Evolutionary conservation across 2,797 vertebrate species (phyloP), one percentile per base, ranked within the genome.

Genomic region (Manis javanica): DNA sequence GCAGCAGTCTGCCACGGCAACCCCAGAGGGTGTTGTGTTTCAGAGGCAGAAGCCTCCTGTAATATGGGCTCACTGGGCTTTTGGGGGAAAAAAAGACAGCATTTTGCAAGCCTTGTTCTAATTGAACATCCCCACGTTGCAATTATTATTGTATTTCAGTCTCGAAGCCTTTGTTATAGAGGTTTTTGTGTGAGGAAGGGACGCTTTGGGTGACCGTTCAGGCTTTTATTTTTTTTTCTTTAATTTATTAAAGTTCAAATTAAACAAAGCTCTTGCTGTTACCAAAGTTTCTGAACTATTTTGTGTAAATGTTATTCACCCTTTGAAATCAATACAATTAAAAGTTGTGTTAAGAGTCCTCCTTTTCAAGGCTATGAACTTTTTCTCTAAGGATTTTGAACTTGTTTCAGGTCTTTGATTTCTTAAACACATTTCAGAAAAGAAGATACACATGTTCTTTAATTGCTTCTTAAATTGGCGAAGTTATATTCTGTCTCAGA

Each of bases 211-310:
- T 95, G 84, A 97, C 90, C 0, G 46, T 95, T 97, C 90, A 84
- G 96, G 89, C 86, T 86, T 98, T 97, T 95, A 29, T 64, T 97
- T 85, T 96, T 39, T 97, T 82, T 74, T 29, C 93, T 97, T 97
- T 97, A 98, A 97, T 90, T 96, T 87, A 97, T 98, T 98, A 98
- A 98, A 97, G 92, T 97, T 97, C 96, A 98, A 98, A 98, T 98
- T 98, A 98, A 98, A 89, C 87, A 97, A 97, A 96, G 23, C 51
- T 97, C 98, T 97, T 34, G 95, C 98, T 97, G 98, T 95, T 97
- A 96, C 81, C 91, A 85, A 96, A 97, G 96, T 97, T 98, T 37
- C 95, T 94, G 97, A 98, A 98, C 79, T 90, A 90, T 96, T 97
- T 96, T 97, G 87, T 87, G 81, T 91, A 98, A 98, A 95, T 97